Conservation (phyloP, 2,113 vertebrate species). For the Hippocampus zosterae region DNA sequence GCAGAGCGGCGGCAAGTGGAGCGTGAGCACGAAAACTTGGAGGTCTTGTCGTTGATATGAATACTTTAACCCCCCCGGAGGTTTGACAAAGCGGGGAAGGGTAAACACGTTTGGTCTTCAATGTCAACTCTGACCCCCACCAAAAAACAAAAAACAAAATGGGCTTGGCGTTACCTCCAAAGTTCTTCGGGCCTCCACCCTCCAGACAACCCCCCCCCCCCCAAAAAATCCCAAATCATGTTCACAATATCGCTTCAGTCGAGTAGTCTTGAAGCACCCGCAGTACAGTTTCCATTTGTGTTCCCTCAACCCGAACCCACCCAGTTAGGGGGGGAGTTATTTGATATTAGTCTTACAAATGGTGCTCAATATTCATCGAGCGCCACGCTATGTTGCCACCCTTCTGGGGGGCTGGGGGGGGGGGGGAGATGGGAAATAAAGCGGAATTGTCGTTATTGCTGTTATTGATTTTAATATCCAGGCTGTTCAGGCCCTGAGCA, state of each 20-base stretch:
- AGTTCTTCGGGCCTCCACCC: no score
- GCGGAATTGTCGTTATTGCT: constrained; percentile 69
- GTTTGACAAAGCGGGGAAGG: constrained; percentile 4
- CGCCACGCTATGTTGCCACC: constrained; percentile 34
- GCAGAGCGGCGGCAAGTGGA: constrained; percentile 30
- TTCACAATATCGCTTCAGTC: no score
- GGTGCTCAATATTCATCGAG: constrained; percentile 69
- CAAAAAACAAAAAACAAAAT: no score
- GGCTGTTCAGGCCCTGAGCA: constrained; percentile 45
- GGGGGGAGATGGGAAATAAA: constrained; percentile 4
- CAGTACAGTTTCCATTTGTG: constrained; percentile 29
- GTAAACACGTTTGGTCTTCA: not conserved
- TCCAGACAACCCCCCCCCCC: no score
- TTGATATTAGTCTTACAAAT: constrained; percentile 68
- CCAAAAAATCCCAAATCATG: no score
- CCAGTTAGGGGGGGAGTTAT: constrained; percentile 56
- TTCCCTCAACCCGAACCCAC: constrained; percentile 35
- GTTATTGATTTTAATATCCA: constrained; percentile 76
- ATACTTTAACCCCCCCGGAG: not conserved
- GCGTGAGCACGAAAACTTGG: constrained; percentile 7
- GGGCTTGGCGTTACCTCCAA: no score
- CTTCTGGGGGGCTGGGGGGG: no score
- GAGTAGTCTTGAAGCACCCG: constrained; percentile 16
- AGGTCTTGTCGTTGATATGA: constrained; percentile 8
- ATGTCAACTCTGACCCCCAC: not conserved